These are phyloP conservation scores for Beris chalybata DNA, from an alignment of 2,888 invertebrate genomes.

Conservation along the genomic window DNA sequence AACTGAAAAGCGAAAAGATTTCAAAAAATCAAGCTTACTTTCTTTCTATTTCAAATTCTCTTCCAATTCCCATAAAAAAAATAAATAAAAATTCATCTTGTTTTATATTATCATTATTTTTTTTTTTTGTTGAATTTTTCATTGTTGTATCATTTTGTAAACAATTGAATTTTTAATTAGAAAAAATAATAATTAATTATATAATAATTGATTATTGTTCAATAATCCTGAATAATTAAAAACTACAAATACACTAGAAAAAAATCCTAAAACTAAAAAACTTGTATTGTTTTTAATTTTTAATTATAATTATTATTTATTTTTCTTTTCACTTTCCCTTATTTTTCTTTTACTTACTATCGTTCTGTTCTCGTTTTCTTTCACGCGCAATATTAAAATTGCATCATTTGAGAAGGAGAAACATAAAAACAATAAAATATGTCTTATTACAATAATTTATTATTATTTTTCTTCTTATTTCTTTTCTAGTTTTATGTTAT, in stretches of 20 bases:
- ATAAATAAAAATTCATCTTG: not conserved
- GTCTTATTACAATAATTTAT: not conserved
- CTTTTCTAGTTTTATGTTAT: not conserved
- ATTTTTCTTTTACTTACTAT: conserved; percentile 7
- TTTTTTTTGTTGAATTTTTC: conserved; percentile 39
- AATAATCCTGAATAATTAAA: conserved; percentile 23
- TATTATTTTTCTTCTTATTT: conserved; percentile 10
- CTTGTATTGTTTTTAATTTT: too few relatives aligned
- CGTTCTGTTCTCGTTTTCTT: conserved; percentile 17
- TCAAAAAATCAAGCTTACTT: too few relatives aligned
- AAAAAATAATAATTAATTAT: conserved; percentile 29
- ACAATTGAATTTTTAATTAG: conserved; percentile 34
- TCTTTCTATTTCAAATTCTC: not conserved
- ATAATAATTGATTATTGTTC: conserved; percentile 27
- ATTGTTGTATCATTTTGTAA: conserved; percentile 33
- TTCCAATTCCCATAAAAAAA: not conserved
- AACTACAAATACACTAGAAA: conserved; percentile 26
- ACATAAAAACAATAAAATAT: conserved; percentile 4
- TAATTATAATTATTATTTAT: conserved; percentile 1
- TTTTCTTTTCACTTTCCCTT: conserved; percentile 9
- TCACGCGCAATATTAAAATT: not conserved
- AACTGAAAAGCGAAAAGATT: too few relatives aligned
- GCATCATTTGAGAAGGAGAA: not conserved
- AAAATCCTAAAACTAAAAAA: conserved; percentile 23
- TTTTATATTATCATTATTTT: conserved; percentile 2